These are phyloP conservation scores for Pseudochaenichthys georgianus DNA, from an alignment of 2,797 vertebrate species.

Conservation along the genomic window DNA sequence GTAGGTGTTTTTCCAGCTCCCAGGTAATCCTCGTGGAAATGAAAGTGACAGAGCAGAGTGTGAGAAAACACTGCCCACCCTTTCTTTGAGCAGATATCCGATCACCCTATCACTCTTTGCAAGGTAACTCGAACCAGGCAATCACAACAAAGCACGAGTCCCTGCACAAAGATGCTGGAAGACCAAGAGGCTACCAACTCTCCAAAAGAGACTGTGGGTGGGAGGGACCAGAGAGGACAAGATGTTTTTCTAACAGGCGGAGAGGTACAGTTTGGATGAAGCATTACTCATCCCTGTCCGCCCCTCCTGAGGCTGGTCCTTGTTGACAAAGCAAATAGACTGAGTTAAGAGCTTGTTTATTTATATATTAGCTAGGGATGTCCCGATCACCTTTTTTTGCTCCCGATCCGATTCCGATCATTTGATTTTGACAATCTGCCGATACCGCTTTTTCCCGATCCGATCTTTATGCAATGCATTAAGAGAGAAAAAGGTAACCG, in stretches of 20 bases:
- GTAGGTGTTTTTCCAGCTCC: constrained; percentile 61
- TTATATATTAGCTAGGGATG: constrained; percentile 34
- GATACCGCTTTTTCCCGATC: too few relatives aligned
- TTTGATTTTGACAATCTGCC: too few relatives aligned
- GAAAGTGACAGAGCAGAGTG: constrained; percentile 73
- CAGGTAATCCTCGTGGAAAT: constrained; percentile 49
- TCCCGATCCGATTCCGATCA: too few relatives aligned
- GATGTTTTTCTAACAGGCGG: constrained; percentile 33
- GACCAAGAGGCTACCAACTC: constrained; percentile 48
- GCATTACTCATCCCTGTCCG: constrained; percentile 20
- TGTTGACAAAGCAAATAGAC: constrained; percentile 72
- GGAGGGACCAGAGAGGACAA: constrained; percentile 14
- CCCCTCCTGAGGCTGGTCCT: constrained; percentile 28
- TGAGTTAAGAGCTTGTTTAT: constrained; percentile 33
- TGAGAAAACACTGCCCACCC: constrained; percentile 81
- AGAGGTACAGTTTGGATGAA: constrained; percentile 22
- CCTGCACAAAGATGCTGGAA: constrained; percentile 73
- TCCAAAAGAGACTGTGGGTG: constrained; percentile 29
- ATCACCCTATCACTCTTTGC: constrained; percentile 70
- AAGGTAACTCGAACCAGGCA: constrained; percentile 79
- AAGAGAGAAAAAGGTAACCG: too few relatives aligned
- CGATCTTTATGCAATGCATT: too few relatives aligned
- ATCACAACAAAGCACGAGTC: constrained; percentile 81
- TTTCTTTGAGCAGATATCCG: constrained; percentile 80
- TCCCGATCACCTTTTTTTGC: too few relatives aligned